Conservation (phyloP, 2,113 vertebrate species). For the Sturnira hondurensis region DNA sequence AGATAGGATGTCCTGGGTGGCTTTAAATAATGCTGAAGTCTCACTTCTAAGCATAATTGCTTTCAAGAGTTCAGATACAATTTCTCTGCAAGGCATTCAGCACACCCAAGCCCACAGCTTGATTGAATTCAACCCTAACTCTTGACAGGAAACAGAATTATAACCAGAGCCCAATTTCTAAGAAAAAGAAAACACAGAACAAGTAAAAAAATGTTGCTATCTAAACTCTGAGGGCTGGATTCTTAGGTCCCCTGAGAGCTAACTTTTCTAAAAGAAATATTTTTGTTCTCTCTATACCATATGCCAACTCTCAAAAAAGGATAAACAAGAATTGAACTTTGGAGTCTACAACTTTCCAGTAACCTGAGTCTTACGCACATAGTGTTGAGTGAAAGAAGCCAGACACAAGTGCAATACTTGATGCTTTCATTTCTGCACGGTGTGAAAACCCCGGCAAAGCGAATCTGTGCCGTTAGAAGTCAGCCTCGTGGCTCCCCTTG, state of each 20-base stretch:
- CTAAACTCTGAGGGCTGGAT: conserved; percentile 39
- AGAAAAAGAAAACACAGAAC: conserved; percentile 68
- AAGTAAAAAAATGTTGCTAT: conserved; percentile 68
- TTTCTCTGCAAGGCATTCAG: conserved; percentile 15
- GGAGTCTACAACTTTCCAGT: conserved; percentile 73
- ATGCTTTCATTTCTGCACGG: not conserved
- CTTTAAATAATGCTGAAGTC: not conserved
- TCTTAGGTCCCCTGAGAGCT: conserved; percentile 62
- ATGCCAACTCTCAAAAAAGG: conserved; percentile 40
- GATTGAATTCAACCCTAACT: conserved; percentile 42
- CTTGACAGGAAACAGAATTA: conserved; percentile 68
- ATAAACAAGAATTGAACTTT: conserved; percentile 75
- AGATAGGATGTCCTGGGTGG: conserved; percentile 33
- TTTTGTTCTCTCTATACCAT: conserved; percentile 68
- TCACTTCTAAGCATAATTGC: not conserved
- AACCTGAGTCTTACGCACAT: conserved; percentile 37
- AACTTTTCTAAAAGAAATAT: conserved; percentile 71
- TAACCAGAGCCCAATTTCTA: conserved; percentile 50
- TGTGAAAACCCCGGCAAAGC: not conserved
- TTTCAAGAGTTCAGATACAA: conserved; percentile 53
- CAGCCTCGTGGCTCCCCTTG: not conserved
- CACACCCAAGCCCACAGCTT: conserved; percentile 43
- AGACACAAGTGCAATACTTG: conserved; percentile 11
- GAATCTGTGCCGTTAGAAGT: not conserved
- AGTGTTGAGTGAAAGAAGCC: conserved; percentile 32